phyloP scores from a whole-genome alignment of 2,888 invertebrate species.

The Herminia tarsipennalis region DNA sequence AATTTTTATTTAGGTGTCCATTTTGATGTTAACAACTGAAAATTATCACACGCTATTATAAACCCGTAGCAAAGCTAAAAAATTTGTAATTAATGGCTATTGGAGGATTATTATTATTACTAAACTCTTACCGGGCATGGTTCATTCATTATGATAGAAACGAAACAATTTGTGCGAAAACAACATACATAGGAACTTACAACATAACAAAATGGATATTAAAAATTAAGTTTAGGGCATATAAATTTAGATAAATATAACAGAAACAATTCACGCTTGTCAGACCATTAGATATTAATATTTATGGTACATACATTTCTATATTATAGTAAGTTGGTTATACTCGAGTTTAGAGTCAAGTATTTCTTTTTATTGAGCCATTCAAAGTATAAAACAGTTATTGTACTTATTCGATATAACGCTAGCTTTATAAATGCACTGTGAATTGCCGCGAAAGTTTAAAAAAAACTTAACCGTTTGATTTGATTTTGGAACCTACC shows the following conservation, averaged over 20 bases:
- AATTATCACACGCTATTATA: slow-evolving; percentile 75
- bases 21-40: slow-evolving; percentile 77
- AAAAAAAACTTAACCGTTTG: too few relatives aligned
- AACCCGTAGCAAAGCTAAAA: slow-evolving; percentile 82
- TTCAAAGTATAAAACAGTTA: too few relatives aligned
- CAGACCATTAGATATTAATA: slow-evolving; percentile 24
- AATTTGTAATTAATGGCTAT: slow-evolving; percentile 64
- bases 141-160: slow-evolving; percentile 34
- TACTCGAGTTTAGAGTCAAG: slow-evolving; percentile 11
- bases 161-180: slow-evolving; percentile 55
- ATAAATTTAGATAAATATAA: slow-evolving; percentile 13
- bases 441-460: too few relatives aligned
- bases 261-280: slow-evolving; percentile 16
- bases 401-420: too few relatives aligned
- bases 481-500: too few relatives aligned
- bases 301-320: slow-evolving; percentile 32
- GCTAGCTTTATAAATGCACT: too few relatives aligned
- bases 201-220: slow-evolving; percentile 16
- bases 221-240: slow-evolving; percentile 7
- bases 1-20: slow-evolving; percentile 79
- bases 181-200: slow-evolving; percentile 36
- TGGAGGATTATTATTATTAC: slow-evolving; percentile 52
- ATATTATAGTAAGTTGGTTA: slow-evolving; percentile 29
- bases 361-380: not conserved
- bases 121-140: slow-evolving; percentile 49